Percentiles rank a stretch among this genome's conserved stretches.
phyloP scores from a whole-genome alignment of 2,888 invertebrate species.

The Chaitophorus viminalis region DNA sequence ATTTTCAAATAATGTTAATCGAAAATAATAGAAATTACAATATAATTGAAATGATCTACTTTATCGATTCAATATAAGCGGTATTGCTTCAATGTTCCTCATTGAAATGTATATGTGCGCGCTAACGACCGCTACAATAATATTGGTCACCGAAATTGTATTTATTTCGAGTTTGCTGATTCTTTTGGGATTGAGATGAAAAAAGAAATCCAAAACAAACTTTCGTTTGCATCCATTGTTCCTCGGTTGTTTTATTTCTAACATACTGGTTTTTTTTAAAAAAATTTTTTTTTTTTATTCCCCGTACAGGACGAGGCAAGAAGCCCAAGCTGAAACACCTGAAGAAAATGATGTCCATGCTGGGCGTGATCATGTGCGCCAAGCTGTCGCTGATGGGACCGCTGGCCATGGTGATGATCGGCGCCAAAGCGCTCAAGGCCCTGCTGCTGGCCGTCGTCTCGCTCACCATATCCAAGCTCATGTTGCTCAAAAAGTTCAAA shows the following conservation, averaged over 20 bases:
- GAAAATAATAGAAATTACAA: neutral
- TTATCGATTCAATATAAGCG: too few species aligned
- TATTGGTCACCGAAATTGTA: too few species aligned
- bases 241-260: too few species aligned
- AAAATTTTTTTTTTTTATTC: constrained; percentile 3
- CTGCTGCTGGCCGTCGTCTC: constrained; percentile 64
- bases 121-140: too few species aligned
- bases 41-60: neutral
- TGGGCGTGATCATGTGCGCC: constrained; percentile 65
- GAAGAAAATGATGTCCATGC: constrained; percentile 65
- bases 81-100: too few species aligned
- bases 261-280: neutral
- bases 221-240: too few species aligned
- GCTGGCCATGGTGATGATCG: constrained; percentile 64
- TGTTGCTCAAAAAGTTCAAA: constrained; percentile 65
- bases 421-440: constrained; percentile 64
- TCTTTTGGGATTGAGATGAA: too few species aligned
- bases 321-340: constrained; percentile 64
- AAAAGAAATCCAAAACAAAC: too few species aligned
- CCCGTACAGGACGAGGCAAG: constrained; percentile 63
- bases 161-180: too few species aligned
- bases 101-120: neutral
- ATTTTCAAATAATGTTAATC: neutral
- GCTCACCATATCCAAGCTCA: constrained; percentile 64
- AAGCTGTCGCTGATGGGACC: constrained; percentile 65